Evolutionary conservation across 2,797 vertebrate species (phyloP), one percentile per base, ranked within the genome.

Genomic region (Clangula hyemalis): DNA sequence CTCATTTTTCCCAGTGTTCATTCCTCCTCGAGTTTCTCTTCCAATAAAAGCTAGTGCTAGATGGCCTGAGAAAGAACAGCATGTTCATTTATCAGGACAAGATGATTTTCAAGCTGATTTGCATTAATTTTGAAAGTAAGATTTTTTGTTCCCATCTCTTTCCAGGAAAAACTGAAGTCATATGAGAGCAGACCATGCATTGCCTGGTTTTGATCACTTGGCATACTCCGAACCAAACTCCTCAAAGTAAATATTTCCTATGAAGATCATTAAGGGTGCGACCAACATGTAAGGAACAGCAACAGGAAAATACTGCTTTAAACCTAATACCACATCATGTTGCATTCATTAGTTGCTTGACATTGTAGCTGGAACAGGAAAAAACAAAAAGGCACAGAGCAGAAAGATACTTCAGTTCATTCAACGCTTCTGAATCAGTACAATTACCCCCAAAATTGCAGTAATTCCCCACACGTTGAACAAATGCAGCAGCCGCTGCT

Each of bases 211-310:
- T 90, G 90, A 96, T 95, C 96, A 93, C 66, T 96, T 85, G 94
- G 89, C 53, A 76, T 56, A 51, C 93, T 91, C 69, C 71, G 68
- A 93, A 78, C 78, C 78, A 87, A 94, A 87, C 51, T 81, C 87
- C 95, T 97, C 95, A 96, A 96, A 94, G 93, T 94, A 95, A 97
- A 92, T 94, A 92, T 96, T 97, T 97, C 96, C 90, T 95, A 85
- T 18, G 74, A 84, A 91, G 93, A 94, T 94, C 94, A 89, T 94
- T 88, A 95, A 95, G 85, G 95, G 93, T 86, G 87, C 3, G 10
- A 97, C 92, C 85, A 85, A 89, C 94, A 95, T 87, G 85, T 91
- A 90, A 92, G 94, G 87, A 94, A 82, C 89, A 96, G 95, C 73
- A 74, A 68, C n/a, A 91, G 76, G 92, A 96, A 95, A 94, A 91